These are phyloP conservation scores for Amblyteles armatorius DNA, from an alignment of 2,888 invertebrate genomes.

Conservation along the genomic window DNA sequence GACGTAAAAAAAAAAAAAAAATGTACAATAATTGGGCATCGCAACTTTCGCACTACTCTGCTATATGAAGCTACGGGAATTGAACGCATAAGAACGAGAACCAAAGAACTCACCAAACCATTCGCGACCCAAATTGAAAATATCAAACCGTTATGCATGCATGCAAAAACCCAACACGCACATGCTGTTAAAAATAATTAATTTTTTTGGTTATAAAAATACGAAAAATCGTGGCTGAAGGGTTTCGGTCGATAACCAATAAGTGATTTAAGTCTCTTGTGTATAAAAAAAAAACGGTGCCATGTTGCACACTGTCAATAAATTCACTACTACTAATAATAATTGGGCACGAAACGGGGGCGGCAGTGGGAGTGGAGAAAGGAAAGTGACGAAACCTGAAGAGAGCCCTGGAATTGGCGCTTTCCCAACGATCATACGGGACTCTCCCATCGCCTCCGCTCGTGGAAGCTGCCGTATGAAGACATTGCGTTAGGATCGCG, in stretches of 20 bases:
- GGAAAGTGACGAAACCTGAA: constrained; percentile 40
- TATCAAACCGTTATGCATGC: too few species aligned
- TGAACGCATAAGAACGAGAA: too few species aligned
- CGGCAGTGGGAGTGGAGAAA: constrained; percentile 3
- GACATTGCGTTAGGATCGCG: constrained; percentile 2
- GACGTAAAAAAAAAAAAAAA: background rate
- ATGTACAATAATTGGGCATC: background rate
- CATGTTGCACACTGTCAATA: too few species aligned
- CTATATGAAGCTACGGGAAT: too few species aligned
- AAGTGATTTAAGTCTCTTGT: too few species aligned
- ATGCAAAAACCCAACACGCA: too few species aligned
- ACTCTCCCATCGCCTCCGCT: constrained; percentile 62
- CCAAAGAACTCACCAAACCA: too few species aligned
- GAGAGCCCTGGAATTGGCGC: constrained; percentile 29
- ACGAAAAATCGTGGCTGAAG: background rate
- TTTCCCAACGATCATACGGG: constrained; percentile 70
- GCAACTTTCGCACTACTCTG: too few species aligned
- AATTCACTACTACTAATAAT: background rate
- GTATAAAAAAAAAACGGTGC: too few species aligned
- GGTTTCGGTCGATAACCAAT: background rate
- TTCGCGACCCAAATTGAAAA: too few species aligned
- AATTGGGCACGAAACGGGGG: constrained; percentile 1
- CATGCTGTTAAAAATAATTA: too few species aligned
- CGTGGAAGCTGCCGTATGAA: background rate
- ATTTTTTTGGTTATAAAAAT: background rate